A percentile compares a stretch with the other conserved stretches of the same genome.
These are phyloP conservation scores for Andrena flavipes DNA, from an alignment of 2,888 invertebrate species.

Conservation along the genomic window DNA sequence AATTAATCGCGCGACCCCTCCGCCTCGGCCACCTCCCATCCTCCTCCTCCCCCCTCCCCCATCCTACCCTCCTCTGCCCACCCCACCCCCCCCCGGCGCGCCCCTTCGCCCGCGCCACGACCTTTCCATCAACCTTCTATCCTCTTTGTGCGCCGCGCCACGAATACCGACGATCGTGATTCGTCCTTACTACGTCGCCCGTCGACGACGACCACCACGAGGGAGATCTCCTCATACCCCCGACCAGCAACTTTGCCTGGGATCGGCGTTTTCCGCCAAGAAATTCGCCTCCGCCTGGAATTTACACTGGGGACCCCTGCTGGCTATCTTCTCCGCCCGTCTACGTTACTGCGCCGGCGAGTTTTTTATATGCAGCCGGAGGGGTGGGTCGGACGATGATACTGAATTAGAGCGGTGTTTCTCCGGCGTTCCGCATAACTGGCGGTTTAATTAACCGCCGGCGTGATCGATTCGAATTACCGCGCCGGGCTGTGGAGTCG, in stretches of 20 bases:
- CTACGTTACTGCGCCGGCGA: neutral
- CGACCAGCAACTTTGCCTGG: constrained; percentile 38
- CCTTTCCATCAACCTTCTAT: constrained; percentile 72
- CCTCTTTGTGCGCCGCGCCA: constrained; percentile 71
- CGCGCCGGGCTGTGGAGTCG: no score
- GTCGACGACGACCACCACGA: constrained; percentile 22
- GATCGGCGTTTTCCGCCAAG: neutral
- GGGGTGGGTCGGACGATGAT: neutral
- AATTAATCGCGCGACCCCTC: constrained; percentile 78
- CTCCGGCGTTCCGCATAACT: no score
- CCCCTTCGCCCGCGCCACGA: constrained; percentile 56
- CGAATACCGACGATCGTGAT: constrained; percentile 72
- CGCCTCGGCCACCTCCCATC: constrained; percentile 56
- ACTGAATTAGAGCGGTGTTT: neutral
- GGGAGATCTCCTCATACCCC: constrained; percentile 9
- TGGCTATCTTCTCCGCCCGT: neutral
- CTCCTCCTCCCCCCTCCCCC: neutral
- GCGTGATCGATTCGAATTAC: no score
- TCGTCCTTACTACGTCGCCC: constrained; percentile 66
- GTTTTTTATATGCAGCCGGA: neutral
- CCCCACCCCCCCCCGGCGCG: constrained; percentile 9
- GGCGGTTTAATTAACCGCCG: no score
- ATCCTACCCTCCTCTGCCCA: constrained; percentile 24
- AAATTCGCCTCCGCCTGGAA: constrained; percentile 19
- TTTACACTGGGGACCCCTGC: neutral